Evolutionary conservation across 2,797 vertebrate species (phyloP).

Genomic region (Sternarchorhynchus goeldii): DNA sequence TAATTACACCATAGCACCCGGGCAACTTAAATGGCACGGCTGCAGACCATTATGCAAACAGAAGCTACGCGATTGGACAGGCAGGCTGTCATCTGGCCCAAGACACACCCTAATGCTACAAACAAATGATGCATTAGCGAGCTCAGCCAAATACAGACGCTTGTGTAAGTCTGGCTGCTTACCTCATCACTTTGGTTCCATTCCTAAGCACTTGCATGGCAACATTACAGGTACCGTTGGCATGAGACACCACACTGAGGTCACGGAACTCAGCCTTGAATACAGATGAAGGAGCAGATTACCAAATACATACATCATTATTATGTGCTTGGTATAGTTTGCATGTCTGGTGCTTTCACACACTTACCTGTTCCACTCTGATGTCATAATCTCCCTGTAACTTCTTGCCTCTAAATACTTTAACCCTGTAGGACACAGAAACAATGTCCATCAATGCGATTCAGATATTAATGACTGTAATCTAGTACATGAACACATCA

Average conservation of each 20-base stretch:
- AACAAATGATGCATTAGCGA: no score
- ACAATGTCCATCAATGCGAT: neutral
- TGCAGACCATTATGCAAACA: neutral
- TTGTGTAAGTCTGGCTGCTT: slow-evolving; percentile 54
- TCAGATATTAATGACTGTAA: neutral
- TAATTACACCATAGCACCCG: slow-evolving; percentile 1
- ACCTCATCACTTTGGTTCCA: slow-evolving; percentile 91
- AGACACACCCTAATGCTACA: no score
- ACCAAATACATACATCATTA: neutral
- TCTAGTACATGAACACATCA: no score
- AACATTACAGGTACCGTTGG: slow-evolving; percentile 88
- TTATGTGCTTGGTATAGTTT: neutral
- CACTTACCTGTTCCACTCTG: slow-evolving; percentile 91
- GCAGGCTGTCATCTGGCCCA: neutral
- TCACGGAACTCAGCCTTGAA: slow-evolving; percentile 92
- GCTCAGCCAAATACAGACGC: neutral
- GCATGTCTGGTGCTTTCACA: slow-evolving; percentile 5
- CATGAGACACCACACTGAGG: slow-evolving; percentile 92
- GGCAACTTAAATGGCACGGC: neutral
- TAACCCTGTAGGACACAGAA: slow-evolving; percentile 78
- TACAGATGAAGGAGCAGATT: neutral
- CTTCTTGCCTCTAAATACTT: slow-evolving; percentile 92
- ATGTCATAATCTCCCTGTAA: slow-evolving; percentile 91
- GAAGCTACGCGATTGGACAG: neutral
- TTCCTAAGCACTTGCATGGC: slow-evolving; percentile 89